Evolutionary conservation across 1,140 invertebrate species (phyloP).

Genomic region (Drosophila bocki): DNA sequence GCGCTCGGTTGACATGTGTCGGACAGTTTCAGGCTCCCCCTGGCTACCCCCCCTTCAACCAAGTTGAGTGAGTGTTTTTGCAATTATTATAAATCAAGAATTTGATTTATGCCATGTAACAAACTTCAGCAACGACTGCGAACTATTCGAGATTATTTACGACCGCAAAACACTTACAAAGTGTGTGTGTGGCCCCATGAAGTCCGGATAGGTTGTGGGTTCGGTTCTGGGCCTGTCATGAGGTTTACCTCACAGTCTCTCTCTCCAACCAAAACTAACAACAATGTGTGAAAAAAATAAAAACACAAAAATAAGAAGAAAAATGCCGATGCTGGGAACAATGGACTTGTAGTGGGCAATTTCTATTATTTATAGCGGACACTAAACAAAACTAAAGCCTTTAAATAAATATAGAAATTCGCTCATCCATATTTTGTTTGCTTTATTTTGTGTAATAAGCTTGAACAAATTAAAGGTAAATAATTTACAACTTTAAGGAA

Average conservation of each 20-base stretch:
- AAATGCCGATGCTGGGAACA: slow-evolving; percentile 21
- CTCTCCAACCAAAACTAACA: slow-evolving; percentile 27
- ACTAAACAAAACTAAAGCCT: slow-evolving; percentile 22
- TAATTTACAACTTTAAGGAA: slow-evolving; percentile 1
- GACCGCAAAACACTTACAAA: slow-evolving; percentile 75
- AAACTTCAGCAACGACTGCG: slow-evolving; percentile 70
- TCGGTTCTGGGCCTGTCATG: neutral
- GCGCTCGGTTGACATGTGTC: slow-evolving; percentile 64
- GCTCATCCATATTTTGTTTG: slow-evolving; percentile 2
- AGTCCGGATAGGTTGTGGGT: slow-evolving; percentile 23
- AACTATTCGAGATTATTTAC: slow-evolving; percentile 70
- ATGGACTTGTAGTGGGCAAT: slow-evolving; percentile 40
- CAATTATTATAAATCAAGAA: slow-evolving; percentile 82
- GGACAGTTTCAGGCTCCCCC: slow-evolving; percentile 52
- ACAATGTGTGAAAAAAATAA: slow-evolving; percentile 50
- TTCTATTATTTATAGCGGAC: slow-evolving; percentile 49
- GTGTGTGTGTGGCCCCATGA: slow-evolving; percentile 48
- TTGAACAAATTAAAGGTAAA: neutral
- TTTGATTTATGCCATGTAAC: slow-evolving; percentile 79
- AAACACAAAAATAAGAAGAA: neutral
- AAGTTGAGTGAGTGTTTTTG: slow-evolving; percentile 66
- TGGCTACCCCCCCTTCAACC: neutral
- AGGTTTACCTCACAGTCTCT: slow-evolving; percentile 16
- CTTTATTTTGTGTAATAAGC: slow-evolving; percentile 2
- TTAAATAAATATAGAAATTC: slow-evolving; percentile 34